A percentile compares a stretch with the other conserved stretches of the same genome.
phyloP scores from a whole-genome alignment of 1,140 invertebrate species.

The Elysia chlorotica region DNA sequence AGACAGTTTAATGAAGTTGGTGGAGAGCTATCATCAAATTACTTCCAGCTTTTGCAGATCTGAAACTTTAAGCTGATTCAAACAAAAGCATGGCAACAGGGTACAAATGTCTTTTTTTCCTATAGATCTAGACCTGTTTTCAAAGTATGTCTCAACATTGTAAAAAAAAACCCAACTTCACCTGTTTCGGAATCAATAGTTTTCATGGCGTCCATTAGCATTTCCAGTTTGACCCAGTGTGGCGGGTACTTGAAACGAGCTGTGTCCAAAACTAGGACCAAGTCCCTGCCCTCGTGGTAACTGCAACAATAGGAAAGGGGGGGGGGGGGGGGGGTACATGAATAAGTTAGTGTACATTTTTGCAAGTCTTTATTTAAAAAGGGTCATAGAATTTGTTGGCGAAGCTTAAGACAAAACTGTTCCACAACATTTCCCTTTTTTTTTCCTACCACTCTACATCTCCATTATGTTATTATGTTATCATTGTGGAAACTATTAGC shows the following conservation, averaged over 20 bases:
- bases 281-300: constrained; percentile 53
- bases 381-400: no score
- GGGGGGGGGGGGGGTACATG: no score
- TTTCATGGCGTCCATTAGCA: constrained; percentile 53
- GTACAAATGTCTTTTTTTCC: no score
- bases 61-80: neutral
- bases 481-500: no score
- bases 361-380: no score
- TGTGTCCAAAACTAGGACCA: constrained; percentile 59
- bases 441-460: no score
- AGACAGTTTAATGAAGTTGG: neutral
- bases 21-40: neutral
- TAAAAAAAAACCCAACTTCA: constrained; percentile 20
- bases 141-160: neutral
- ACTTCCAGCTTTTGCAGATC: neutral
- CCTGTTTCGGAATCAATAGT: constrained; percentile 49
- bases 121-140: neutral
- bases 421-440: no score
- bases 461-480: no score
- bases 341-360: no score
- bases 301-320: no score
- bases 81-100: no score
- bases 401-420: no score
- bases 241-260: constrained; percentile 63
- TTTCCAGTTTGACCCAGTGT: constrained; percentile 56